These are phyloP conservation scores for Leptothorax acervorum DNA, from an alignment of 2,888 invertebrate species.

Conservation along the genomic window DNA sequence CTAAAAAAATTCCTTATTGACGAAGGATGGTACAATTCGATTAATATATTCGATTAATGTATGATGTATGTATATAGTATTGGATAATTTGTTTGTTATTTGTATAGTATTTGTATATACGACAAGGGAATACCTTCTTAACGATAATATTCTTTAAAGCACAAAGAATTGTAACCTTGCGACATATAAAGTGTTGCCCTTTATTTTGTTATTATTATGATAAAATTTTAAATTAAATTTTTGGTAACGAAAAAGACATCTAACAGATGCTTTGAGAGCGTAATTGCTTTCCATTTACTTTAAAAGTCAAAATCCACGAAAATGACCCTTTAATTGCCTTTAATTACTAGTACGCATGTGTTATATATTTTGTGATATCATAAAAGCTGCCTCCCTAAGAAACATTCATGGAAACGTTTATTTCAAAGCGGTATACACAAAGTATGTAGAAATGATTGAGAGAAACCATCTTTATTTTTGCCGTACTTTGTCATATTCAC, in stretches of 20 bases:
- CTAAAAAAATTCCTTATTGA: constrained; percentile 68
- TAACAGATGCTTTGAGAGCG: constrained; percentile 34
- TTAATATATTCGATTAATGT: constrained; percentile 50
- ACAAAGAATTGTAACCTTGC: constrained; percentile 62
- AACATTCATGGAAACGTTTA: constrained; percentile 11
- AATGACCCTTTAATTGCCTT: neutral
- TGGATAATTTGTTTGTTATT: constrained; percentile 71
- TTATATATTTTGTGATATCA: constrained; percentile 21
- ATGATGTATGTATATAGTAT: constrained; percentile 54
- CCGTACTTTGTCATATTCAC: neutral
- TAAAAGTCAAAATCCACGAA: neutral
- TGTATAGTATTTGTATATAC: constrained; percentile 70
- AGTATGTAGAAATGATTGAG: neutral
- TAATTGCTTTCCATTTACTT: constrained; percentile 54
- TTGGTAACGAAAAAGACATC: constrained; percentile 41
- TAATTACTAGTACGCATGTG: constrained; percentile 4
- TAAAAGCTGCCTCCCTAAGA: neutral
- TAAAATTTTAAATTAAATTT: constrained; percentile 57
- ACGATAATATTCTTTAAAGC: constrained; percentile 67
- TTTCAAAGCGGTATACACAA: neutral
- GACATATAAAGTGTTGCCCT: constrained; percentile 49
- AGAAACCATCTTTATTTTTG: neutral
- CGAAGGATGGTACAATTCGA: constrained; percentile 68
- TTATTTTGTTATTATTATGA: constrained; percentile 49
- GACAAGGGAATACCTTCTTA: constrained; percentile 63